Base-by-base conservation (phyloP, 1,140 invertebrate genomes). In the Octopus sinensis region DNA sequence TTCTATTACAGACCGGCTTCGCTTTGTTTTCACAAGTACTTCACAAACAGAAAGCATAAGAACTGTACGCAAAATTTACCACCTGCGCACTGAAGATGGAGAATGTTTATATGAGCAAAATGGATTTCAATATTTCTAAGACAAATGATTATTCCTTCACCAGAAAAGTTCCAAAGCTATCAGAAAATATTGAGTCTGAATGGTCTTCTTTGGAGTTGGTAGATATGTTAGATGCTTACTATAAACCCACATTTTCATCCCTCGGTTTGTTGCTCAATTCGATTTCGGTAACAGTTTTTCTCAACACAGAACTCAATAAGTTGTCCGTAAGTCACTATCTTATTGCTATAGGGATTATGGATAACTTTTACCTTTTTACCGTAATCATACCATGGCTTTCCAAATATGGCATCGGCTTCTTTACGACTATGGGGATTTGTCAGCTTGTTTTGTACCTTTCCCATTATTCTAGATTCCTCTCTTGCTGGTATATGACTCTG, bases 381-480 rank as follows among this genome's bases (percentile, higher is more conserved):
- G 76, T 81, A 17, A 53, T 83, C 6, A 81, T 84, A 4, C 12
- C 80, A 23, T 86, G 85, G 85, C 68, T 79, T 13, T 82, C 84
- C 0, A 12, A 68, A 4, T 78, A 81, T n/a, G 80, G 83, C 2
- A 75, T 78, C 52, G 78, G 82, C 13, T 43, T 86, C 43, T 84
- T 84, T 78, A 83, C 80, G 79, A 84, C 62, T 6, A 83, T 82
- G n/a, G 85, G 85, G 6, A 77, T 84, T 9, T 86, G 85, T 54
- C 85, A 86, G 78, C 53, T 86, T 4, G 84, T 84, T 5, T 80
- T 80, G 5, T 86, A 85, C 76, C 12, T 77, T 30, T 80, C 82
- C 5, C 79, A 82, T 75, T 76, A 84, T 76, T 82, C 83, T 30
- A 83, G 78, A 52, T 86, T 80, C 52, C 30, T 77, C 6, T n/a